Evolutionary conservation across 2,888 invertebrate species (phyloP), one percentile per base, ranked within the genome.

Genomic region (Ephialtes manifestator): DNA sequence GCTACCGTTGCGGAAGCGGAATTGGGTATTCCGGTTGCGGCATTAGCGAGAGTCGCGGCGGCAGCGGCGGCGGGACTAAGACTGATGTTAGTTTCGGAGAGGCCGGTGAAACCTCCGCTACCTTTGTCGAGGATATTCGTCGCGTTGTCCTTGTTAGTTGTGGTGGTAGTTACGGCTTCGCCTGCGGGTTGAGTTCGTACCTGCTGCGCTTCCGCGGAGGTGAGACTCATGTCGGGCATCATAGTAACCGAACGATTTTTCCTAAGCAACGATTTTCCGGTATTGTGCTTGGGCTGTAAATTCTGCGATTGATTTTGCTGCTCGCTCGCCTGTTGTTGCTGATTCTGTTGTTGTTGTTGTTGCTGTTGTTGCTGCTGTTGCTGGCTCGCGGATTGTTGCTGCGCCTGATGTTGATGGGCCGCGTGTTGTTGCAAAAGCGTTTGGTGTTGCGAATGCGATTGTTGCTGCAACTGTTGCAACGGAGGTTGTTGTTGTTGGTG

Each of bases 161-260:
- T 92, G 70, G 94, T 92, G 48, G 93, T 85, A 0, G 35, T 39
- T n/a, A 88, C 85, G 8, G 92, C 88, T 82, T 93, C 94, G 55
- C 93, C 92, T 89, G 93, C 92, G 83, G 94, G 94, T 72, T 94
- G 94, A 60, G 92, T 94, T 67, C 94, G 91, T 71, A 95, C 95
- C 91, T 95, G 95, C 89, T 95, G 95, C 77, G 95, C 95, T 93
- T 96, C 95, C 63, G 95, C 95, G 58, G 95, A 95, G 86, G 95
- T 95, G 85, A 95, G 94, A 88, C 94, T 94, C 84, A 92, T 93
- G 84, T 95, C 95, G 74, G 94, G 94, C 90, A 95, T 94, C 88
- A 94, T 93, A 13, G 94, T 94, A 24, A 94, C 93, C 35, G 95
- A 95, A 85, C 95, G 94, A 91, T 94, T 95, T 90, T 95, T 95